Conservation (phyloP, 64 coral and sea anemone species). For the Montipora capricornis region DNA sequence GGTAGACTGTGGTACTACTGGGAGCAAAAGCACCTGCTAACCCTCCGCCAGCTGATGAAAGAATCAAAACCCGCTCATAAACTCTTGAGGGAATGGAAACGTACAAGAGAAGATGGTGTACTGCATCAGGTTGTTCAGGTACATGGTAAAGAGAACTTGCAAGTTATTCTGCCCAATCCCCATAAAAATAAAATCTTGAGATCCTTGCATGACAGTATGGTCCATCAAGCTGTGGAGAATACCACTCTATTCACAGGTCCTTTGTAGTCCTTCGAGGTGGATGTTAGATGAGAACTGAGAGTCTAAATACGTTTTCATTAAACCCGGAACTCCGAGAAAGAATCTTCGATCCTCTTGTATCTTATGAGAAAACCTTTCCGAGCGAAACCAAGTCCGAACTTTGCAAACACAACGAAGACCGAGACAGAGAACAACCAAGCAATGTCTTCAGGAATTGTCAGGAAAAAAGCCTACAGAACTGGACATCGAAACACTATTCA, state of each 20-base stretch:
- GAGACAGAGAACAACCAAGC: no score
- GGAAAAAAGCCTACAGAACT: no score
- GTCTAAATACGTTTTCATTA: no score
- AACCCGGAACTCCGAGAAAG: no score
- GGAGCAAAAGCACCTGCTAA: conserved; percentile 35
- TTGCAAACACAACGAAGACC: no score
- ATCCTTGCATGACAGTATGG: conserved; percentile 55
- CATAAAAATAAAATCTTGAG: conserved; percentile 37
- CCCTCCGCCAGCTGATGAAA: conserved; percentile 67
- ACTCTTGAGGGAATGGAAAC: conserved; percentile 61
- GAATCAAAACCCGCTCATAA: conserved; percentile 36
- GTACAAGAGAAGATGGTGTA: conserved; percentile 40
- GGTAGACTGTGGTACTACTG: conserved; percentile 67
- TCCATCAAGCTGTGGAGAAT: conserved; percentile 54
- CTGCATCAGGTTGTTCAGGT: conserved; percentile 35
- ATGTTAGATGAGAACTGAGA: no score
- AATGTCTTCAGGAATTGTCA: no score
- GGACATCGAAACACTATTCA: no score
- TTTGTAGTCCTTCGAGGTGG: no score
- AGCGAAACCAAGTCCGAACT: no score
- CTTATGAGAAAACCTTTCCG: no score
- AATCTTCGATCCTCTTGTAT: no score
- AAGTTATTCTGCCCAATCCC: conserved; percentile 30
- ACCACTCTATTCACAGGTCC: neutral
- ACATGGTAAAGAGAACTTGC: neutral